Evolutionary conservation across 2,888 invertebrate species (phyloP), one percentile per base, ranked within the genome.

Genomic region (Tachina grossa): DNA sequence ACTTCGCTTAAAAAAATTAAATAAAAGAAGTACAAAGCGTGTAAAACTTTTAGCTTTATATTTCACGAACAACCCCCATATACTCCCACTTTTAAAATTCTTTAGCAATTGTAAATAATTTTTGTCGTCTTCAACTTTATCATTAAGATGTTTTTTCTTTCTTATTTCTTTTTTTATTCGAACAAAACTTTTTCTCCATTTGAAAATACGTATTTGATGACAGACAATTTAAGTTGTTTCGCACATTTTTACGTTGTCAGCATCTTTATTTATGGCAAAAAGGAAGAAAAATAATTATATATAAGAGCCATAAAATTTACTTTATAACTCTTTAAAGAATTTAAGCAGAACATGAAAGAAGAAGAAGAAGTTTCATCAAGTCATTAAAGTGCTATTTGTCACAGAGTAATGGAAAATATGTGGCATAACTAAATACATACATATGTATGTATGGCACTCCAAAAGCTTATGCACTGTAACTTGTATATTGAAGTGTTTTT

Each of bases 181-280:
- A 22, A 19, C 31, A 45, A 45, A 53, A 71, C 19, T 47, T 59
- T 39, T 59, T 19, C 13, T 57, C 6, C 39, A 16, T 19, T 53
- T 69, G 19, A 2, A 31, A 53, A 55, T 55, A 63, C 6, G 53
- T 55, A 76, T 82, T 82, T 75, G 69, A 63, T 82, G 75, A 76
- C 75, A 82, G 75, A 69, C 81, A 75, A 69, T 51, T 69, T 69
- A 82, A 82, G 81, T 69, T 82, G 63, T 76, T 43, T 75, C 9
- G n/a, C 13, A 22, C 57, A 59, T 41, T 74, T 63, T 5, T 47
- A 63, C 22, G 51, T 11, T 63, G 63, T 51, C 51, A 43, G 51
- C 43, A 57, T 57, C 51, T 39, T 16, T 51, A 19, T 61, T 61
- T 49, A 31, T 31, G 31, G 6, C 31, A 31, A 31, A 31, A 31